A percentile compares a stretch with the other conserved stretches of the same genome.
Conservation (phyloP, 2,113 vertebrate genomes). For the Ascaphus truei region DNA sequence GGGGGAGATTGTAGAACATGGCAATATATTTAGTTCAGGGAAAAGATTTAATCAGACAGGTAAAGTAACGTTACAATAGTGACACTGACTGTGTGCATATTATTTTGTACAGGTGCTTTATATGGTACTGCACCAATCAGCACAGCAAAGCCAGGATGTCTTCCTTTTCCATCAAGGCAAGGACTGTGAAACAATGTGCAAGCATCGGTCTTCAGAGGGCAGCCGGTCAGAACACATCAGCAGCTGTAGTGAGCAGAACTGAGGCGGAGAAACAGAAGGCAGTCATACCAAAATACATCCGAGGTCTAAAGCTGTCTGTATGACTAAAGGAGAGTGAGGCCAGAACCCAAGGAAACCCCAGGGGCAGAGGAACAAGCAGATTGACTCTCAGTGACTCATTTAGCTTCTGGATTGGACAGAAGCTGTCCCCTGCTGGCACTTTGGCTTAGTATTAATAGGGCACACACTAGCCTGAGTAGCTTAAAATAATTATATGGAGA, state of each 20-base stretch:
- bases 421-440: slow-evolving; percentile 76
- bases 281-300: slow-evolving; percentile 49
- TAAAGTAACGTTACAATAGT: not conserved
- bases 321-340: slow-evolving; percentile 52
- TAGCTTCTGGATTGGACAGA: slow-evolving; percentile 81
- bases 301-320: slow-evolving; percentile 47
- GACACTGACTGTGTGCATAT: slow-evolving; percentile 29
- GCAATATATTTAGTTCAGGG: not conserved
- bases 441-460: slow-evolving; percentile 72
- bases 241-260: slow-evolving; percentile 49
- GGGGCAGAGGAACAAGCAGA: slow-evolving; percentile 73
- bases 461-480: slow-evolving; percentile 73
- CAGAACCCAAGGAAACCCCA: slow-evolving; percentile 61
- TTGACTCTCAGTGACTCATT: slow-evolving; percentile 84
- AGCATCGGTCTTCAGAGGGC: slow-evolving; percentile 41
- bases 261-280: slow-evolving; percentile 48
- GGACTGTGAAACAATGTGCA: slow-evolving; percentile 39
- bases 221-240: slow-evolving; percentile 42
- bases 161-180: slow-evolving; percentile 63
- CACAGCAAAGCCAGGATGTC: slow-evolving; percentile 64
- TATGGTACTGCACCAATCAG: slow-evolving; percentile 50
- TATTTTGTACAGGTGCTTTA: slow-evolving; percentile 57
- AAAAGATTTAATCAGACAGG: not conserved
- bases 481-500: slow-evolving; percentile 75
- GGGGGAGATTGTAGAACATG: not conserved